Percentiles rank a stretch among this genome's conserved stretches.
Evolutionary conservation across 2,797 vertebrate genomes (phyloP).

Genomic region (Acanthornis magna): DNA sequence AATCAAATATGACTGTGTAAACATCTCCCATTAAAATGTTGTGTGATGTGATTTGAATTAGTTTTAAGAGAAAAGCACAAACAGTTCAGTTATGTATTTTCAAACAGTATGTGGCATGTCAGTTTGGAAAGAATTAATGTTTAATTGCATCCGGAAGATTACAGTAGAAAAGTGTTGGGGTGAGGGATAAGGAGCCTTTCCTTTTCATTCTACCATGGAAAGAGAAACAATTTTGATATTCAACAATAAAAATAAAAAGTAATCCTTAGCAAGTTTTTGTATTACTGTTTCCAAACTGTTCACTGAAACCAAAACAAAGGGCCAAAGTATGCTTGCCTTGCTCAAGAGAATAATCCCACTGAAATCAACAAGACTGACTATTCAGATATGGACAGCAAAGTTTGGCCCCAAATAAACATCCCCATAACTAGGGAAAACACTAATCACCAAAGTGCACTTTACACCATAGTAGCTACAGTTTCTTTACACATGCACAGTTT

Average conservation of each 20-base stretch:
- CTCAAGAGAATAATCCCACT: neutral
- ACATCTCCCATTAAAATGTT: neutral
- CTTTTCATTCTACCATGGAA: constrained; percentile 63
- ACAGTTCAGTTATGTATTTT: neutral
- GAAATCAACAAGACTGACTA: constrained; percentile 5
- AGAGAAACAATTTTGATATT: neutral
- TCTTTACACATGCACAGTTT: constrained; percentile 78
- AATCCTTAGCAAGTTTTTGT: constrained; percentile 34
- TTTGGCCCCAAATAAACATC: constrained; percentile 64
- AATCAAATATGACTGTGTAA: neutral
- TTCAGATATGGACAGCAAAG: constrained; percentile 42
- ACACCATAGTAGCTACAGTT: constrained; percentile 71
- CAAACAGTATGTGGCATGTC: neutral
- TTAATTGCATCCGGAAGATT: neutral
- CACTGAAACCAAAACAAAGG: constrained; percentile 60
- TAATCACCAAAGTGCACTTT: constrained; percentile 76
- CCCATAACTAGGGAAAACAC: constrained; percentile 66
- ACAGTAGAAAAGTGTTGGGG: neutral
- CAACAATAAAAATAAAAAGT: neutral
- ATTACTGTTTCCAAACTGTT: constrained; percentile 40
- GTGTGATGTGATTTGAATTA: neutral
- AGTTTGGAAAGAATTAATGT: neutral
- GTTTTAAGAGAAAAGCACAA: constrained; percentile 17
- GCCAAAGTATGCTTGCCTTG: constrained; percentile 42
- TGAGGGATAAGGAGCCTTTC: neutral